Evolutionary conservation across 64 coral and sea anemone genomes (phyloP).

Genomic region (Montipora capricornis): DNA sequence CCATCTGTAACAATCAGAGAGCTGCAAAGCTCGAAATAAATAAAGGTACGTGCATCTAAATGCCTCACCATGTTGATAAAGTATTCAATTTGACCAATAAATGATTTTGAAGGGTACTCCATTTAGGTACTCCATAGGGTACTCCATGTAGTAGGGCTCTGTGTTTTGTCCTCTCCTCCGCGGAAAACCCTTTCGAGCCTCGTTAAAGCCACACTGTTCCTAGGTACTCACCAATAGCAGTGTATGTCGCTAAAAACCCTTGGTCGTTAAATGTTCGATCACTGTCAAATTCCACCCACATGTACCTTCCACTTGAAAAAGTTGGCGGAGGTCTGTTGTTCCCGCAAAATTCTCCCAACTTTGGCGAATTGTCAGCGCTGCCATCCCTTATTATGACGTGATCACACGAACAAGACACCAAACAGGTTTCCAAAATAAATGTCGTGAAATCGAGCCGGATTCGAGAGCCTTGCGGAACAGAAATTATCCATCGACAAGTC

Average conservation of each 20-base stretch:
- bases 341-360: conserved; percentile 37
- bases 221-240: neutral
- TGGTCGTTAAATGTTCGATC: neutral
- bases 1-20: no score
- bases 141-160: no score
- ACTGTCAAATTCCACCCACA: conserved; percentile 64
- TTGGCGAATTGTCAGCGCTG: neutral
- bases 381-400: conserved; percentile 60
- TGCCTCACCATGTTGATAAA: no score
- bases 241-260: conserved; percentile 41
- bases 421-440: conserved; percentile 43
- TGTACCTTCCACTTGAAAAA: conserved; percentile 17
- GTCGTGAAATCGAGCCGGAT: conserved; percentile 12
- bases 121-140: no score
- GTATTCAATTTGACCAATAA: no score
- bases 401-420: conserved; percentile 44
- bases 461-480: neutral
- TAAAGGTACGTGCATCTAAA: no score
- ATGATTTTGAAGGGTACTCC: no score
- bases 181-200: no score
- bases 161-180: no score
- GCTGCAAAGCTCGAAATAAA: no score
- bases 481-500: conserved; percentile 37
- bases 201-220: no score
- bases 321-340: neutral